Percentiles rank a stretch among this genome's conserved stretches.
These are phyloP conservation scores for Entomobrya proxima DNA, from an alignment of 2,888 invertebrate species.

Conservation along the genomic window DNA sequence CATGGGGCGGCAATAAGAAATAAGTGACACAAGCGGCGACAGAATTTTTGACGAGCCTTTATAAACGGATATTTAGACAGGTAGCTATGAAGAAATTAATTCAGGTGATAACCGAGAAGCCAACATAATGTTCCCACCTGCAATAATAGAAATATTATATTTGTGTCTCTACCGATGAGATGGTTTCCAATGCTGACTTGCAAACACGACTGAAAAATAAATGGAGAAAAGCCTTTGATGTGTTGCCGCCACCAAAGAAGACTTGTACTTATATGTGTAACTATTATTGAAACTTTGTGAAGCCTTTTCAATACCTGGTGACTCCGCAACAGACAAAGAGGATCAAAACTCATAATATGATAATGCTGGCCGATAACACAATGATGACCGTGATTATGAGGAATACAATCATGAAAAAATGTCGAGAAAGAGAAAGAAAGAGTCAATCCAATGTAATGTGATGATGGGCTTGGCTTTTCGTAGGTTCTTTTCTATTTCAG, in stretches of 20 bases:
- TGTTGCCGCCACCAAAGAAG: constrained; percentile 70
- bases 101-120: constrained; percentile 74
- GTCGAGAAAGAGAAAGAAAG: constrained; percentile 18
- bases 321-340: constrained; percentile 44
- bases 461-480: constrained; percentile 54
- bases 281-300: constrained; percentile 57
- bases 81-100: constrained; percentile 74
- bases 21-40: constrained; percentile 62
- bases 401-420: background rate
- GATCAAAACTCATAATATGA: constrained; percentile 46
- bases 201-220: constrained; percentile 45
- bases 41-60: constrained; percentile 39
- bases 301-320: constrained; percentile 70
- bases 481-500: constrained; percentile 23
- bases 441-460: constrained; percentile 58
- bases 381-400: background rate
- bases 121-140: constrained; percentile 64
- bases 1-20: constrained; percentile 42
- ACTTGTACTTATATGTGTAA: background rate
- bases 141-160: constrained; percentile 42
- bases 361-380: constrained; percentile 1
- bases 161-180: constrained; percentile 53
- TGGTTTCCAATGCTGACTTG: constrained; percentile 52
- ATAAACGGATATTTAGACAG: constrained; percentile 72
- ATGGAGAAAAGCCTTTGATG: constrained; percentile 72